Evolutionary conservation across 1,140 invertebrate species (phyloP).

Genomic region (Polypedilum pembai): DNA sequence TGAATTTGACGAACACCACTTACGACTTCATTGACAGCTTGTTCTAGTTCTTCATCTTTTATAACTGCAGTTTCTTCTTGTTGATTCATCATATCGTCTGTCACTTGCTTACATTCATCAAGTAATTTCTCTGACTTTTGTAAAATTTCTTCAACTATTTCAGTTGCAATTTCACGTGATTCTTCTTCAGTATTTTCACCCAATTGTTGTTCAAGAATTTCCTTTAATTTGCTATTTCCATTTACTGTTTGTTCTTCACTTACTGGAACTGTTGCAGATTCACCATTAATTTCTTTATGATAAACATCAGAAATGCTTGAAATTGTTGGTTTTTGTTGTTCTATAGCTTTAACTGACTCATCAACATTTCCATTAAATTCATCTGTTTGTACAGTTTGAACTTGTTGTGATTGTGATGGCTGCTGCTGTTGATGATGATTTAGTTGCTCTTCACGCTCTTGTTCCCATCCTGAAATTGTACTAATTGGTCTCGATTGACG

Average conservation of each 20-base stretch:
- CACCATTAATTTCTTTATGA: slow-evolving; percentile 42
- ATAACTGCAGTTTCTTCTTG: slow-evolving; percentile 43
- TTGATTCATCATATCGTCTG: slow-evolving; percentile 36
- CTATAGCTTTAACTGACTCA: not conserved
- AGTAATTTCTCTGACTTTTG: slow-evolving; percentile 52
- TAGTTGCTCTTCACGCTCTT: slow-evolving; percentile 48
- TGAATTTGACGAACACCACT: slow-evolving; percentile 35
- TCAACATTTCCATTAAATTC: slow-evolving; percentile 18
- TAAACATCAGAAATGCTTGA: slow-evolving; percentile 43
- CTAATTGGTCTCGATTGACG: slow-evolving; percentile 87
- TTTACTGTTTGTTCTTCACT: slow-evolving; percentile 29
- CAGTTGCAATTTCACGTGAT: slow-evolving; percentile 46
- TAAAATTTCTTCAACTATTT: slow-evolving; percentile 52
- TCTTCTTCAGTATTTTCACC: slow-evolving; percentile 44
- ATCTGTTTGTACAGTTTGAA: slow-evolving; percentile 30
- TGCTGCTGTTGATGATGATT: slow-evolving; percentile 36
- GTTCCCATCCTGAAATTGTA: slow-evolving; percentile 91
- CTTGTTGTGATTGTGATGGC: slow-evolving; percentile 33
- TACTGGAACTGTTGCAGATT: slow-evolving; percentile 33
- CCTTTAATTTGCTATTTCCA: not conserved
- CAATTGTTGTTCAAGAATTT: not conserved
- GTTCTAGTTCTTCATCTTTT: slow-evolving; percentile 48
- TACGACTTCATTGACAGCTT: slow-evolving; percentile 47
- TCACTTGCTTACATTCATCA: slow-evolving; percentile 42
- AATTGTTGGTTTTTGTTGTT: slow-evolving; percentile 30